Conservation (phyloP, 1,140 invertebrate genomes). For the Mactra quadrangularis region DNA sequence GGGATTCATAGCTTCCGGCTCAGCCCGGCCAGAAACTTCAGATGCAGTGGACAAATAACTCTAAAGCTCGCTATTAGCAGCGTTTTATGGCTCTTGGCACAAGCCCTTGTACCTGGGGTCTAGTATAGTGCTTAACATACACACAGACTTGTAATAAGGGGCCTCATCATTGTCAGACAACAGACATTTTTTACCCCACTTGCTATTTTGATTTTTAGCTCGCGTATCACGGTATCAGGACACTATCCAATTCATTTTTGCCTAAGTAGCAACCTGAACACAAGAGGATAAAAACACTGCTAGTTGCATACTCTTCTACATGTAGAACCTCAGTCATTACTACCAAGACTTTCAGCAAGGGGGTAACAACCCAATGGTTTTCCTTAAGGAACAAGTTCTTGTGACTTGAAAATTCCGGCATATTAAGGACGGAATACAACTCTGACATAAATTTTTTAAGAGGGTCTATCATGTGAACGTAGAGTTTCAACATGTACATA, state of each 20-base stretch:
- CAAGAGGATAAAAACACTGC: constrained; percentile 12
- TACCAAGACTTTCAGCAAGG: constrained; percentile 4
- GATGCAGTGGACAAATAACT: no score
- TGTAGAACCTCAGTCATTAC: constrained; percentile 15
- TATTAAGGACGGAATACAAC: constrained; percentile 30
- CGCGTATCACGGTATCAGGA: neutral
- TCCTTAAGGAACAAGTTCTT: constrained; percentile 13
- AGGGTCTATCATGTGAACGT: constrained; percentile 26
- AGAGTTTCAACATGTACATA: constrained; percentile 24
- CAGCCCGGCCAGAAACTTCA: no score
- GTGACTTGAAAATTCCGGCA: neutral
- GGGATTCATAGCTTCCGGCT: no score
- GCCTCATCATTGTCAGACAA: no score
- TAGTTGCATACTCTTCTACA: constrained; percentile 36
- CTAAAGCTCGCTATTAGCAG: no score
- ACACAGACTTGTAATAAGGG: neutral
- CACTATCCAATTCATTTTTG: constrained; percentile 13
- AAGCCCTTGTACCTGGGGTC: neutral
- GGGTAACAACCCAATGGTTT: constrained; percentile 13
- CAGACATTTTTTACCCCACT: neutral
- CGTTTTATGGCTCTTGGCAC: neutral
- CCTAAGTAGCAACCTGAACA: neutral
- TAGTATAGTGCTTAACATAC: neutral
- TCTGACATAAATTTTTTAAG: neutral
- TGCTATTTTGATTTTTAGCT: constrained; percentile 5